Evolutionary conservation across 2,797 vertebrate genomes (phyloP), one percentile per base, ranked within the genome.

Genomic region (Bradypus variegatus): DNA sequence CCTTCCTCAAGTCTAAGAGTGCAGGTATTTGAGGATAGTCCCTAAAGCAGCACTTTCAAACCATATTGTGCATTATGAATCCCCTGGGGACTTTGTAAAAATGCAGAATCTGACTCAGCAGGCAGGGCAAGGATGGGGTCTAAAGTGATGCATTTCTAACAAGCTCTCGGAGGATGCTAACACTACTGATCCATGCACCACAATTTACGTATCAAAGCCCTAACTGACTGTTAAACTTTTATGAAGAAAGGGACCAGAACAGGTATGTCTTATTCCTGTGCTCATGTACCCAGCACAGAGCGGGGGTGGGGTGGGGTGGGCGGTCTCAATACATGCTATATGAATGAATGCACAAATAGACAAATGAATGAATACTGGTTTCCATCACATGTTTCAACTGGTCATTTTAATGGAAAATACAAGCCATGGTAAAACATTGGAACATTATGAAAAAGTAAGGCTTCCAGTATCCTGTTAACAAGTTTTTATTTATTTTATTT

Each of bases 1-100:
- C 3, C 9, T 16, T 25, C 80, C 27, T 27, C 27, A 2, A 10
- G 25, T 29, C 45, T 1, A 0, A 55, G 48, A 29, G 27, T 14
- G 23, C 10, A 0, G 62, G 38, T 29, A 23, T 27, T 50, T 14
- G 19, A 1, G 69, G 50, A 33, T 5, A 33, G 70, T 76, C 58
- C 85, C 75, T 31, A 27, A 38, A 55, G 27, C 3, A 9, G 31
- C 1, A 7, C 38, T 70, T 69, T 70, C 31, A 15, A 86, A n/a
- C 27, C 15, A 0, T 3, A 27, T 0, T 12, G 75, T 11, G 38
- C 48, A 5, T 12, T 23, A 45, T 14, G 27, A 15, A 33, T 8
- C 36, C 62, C 75, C 76, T 27, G 8, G 50, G 60, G 77, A 45
- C 48, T 33, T 5, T 5, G 36, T 41, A 13, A 48, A 72, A 45